A percentile compares a stretch with the other conserved stretches of the same genome.
Conservation (phyloP, 2,888 invertebrate genomes). For the Phragmatobia fuliginosa region DNA sequence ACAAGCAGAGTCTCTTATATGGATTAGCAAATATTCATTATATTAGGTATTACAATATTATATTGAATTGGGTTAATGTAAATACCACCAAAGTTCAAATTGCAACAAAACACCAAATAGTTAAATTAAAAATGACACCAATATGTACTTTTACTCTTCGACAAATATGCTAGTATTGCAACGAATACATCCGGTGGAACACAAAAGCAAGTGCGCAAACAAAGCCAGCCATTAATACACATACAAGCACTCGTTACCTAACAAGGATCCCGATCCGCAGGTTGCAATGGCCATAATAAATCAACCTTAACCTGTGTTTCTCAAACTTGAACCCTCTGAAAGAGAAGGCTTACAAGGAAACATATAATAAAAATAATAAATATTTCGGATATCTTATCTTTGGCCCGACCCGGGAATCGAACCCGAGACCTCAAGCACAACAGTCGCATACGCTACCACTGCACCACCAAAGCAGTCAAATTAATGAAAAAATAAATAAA, state of each 20-base stretch:
- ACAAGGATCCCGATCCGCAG: constrained; percentile 75
- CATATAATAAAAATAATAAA: too few relatives aligned
- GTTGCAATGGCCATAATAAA: constrained; percentile 59
- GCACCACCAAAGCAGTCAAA: too few relatives aligned
- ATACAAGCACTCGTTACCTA: constrained; percentile 62
- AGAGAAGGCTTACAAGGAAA: not conserved
- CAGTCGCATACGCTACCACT: too few relatives aligned
- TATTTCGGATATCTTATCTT: too few relatives aligned
- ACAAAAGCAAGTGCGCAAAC: constrained; percentile 63
- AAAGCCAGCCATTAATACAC: constrained; percentile 59
- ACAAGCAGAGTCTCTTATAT: not conserved
- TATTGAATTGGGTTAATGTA: too few relatives aligned
- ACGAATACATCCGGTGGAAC: constrained; percentile 47
- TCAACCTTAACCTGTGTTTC: constrained; percentile 53
- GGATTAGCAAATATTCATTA: too few relatives aligned
- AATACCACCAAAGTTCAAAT: not conserved
- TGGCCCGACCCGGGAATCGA: too few relatives aligned
- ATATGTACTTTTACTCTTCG: constrained; percentile 33
- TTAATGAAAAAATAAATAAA: too few relatives aligned
- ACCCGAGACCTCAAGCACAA: too few relatives aligned
- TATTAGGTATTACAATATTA: too few relatives aligned
- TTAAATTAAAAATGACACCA: not conserved
- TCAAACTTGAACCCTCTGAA: constrained; percentile 44
- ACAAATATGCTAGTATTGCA: constrained; percentile 31
- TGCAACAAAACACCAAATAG: not conserved